Evolutionary conservation across 2,113 vertebrate genomes (phyloP).

Genomic region (Cyrtonyx montezumae): DNA sequence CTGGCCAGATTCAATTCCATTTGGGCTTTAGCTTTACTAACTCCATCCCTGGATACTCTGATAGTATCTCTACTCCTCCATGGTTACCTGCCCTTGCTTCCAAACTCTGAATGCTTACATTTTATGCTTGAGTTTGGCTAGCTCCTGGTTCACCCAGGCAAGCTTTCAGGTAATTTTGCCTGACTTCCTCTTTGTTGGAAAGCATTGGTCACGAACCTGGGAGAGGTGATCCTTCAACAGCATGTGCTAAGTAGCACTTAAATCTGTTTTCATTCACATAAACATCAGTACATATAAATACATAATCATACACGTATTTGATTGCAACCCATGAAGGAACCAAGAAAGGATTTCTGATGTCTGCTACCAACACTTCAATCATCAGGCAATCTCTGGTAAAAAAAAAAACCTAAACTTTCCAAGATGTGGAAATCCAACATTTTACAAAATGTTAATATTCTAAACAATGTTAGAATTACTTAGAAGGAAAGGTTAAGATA

Average conservation of each 20-base stretch:
- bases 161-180: not conserved
- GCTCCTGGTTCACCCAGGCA: not conserved
- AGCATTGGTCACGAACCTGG: not conserved
- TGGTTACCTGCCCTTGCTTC: not conserved
- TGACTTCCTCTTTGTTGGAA: not conserved
- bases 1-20: not conserved
- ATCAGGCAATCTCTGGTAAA: not conserved
- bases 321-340: not conserved
- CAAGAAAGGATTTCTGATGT: not conserved
- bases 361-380: not conserved
- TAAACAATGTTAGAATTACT: not conserved
- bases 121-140: not conserved
- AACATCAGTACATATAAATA: not conserved
- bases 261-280: not conserved
- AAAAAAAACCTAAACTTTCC: not conserved
- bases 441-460: not conserved
- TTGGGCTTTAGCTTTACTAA: not conserved
- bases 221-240: not conserved
- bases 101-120: not conserved
- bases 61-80: not conserved
- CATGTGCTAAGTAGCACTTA: not conserved
- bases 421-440: not conserved
- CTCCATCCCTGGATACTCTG: not conserved
- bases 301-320: not conserved
- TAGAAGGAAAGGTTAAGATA: not conserved